Percentiles rank a stretch among this genome's conserved stretches.
These are phyloP conservation scores for Abrostola triplasia DNA, from an alignment of 2,888 invertebrate genomes.

Conservation along the genomic window DNA sequence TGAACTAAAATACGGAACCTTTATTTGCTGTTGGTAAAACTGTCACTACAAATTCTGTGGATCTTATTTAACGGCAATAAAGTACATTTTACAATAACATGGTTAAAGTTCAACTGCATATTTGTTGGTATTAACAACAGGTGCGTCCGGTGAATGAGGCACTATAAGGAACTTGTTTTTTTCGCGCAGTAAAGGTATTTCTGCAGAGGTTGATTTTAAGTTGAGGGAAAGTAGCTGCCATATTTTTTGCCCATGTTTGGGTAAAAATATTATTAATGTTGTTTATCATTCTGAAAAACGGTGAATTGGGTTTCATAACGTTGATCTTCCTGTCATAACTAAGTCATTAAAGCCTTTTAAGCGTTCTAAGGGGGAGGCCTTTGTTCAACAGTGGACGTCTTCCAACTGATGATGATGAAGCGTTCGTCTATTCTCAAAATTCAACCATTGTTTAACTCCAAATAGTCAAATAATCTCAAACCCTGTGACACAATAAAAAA, in stretches of 20 bases:
- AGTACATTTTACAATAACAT: background rate
- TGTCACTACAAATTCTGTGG: background rate
- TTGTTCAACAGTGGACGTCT: too few species aligned
- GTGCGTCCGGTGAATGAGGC: conserved; percentile 43
- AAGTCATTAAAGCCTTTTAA: background rate
- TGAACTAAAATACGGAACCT: conserved; percentile 19
- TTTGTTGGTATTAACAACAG: conserved; percentile 44
- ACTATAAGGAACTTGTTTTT: conserved; percentile 49
- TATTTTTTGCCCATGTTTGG: conserved; percentile 7
- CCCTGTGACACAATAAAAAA: too few species aligned
- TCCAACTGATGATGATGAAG: too few species aligned
- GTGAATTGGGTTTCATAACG: background rate
- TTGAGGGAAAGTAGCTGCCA: conserved; percentile 23
- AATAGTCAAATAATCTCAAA: too few species aligned
- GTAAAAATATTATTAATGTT: background rate
- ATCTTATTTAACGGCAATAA: background rate
- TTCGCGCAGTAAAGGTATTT: conserved; percentile 44
- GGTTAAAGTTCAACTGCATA: background rate
- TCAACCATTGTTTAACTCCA: too few species aligned
- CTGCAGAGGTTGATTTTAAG: conserved; percentile 16
- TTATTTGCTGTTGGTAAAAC: conserved; percentile 7
- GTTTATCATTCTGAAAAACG: background rate
- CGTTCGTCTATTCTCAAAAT: too few species aligned
- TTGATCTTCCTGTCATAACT: background rate
- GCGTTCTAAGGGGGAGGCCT: too few species aligned